Base-by-base conservation (phyloP, 2,888 invertebrate species). In the Ectobius pallidus region DNA sequence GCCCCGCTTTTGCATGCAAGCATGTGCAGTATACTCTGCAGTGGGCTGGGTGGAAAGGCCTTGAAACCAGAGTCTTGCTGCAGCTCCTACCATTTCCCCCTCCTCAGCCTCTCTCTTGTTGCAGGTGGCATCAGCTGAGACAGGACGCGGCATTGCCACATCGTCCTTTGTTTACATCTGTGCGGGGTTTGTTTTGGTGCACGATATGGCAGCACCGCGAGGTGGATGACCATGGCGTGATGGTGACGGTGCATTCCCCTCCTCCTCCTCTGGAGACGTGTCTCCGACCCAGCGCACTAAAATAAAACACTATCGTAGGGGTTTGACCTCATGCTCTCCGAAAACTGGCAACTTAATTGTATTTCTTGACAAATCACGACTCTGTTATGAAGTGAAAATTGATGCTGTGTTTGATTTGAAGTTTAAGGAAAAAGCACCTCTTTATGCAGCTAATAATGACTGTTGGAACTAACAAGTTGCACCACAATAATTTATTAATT, bases 81-180 rank as follows among this genome's bases (percentile, higher is more conserved):
- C 55, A 55, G 27, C 55, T 22, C n/a, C 20, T 6, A 4, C 20
- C 22, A 4, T 9, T 4, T 11, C 27, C 55, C 55, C 52, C 52
- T 22, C 55, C n/a, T 4, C 27, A 55, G 55, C 55, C 22, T 55
- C 55, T 11, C 34, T 22, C 55, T 27, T 55, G 55, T 55, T 55
- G 55, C 55, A 55, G 55, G 55, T 55, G 55, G 22, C 27, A 52
- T 58, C 58, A 58, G 58, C 58, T 58, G 58, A 58, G 58, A 25
- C 3, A 52, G 25, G 9, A 30, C 2, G 0, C 4, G 3, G n/a
- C 58, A n/a, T 25, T 58, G 58, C 58, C 58, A 58, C 0, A 4
- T 30, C n/a, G 2, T 11, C n/a, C 30, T 58, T 58, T 58, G 58
- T 58, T 58, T 58, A 58, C 58, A 58, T 58, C 7, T 30, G 2